A percentile compares a stretch with the other conserved stretches of the same genome.
Evolutionary conservation across 2,113 vertebrate genomes (phyloP).

Genomic region (Platichthys flesus): DNA sequence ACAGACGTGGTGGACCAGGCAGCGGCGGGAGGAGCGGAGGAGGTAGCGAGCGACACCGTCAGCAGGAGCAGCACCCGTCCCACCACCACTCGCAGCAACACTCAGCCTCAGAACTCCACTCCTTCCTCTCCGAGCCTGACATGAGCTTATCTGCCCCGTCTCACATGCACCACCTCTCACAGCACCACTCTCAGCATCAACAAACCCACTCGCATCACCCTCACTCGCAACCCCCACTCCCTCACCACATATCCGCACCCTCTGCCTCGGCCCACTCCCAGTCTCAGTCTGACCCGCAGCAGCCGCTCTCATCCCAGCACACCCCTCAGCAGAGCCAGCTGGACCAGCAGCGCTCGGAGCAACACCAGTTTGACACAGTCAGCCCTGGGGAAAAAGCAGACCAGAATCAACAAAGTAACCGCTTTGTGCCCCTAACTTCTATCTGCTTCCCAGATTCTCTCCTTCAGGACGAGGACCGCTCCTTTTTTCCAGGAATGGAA

Average conservation of each 20-base stretch:
- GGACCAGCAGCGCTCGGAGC: conserved; percentile 87
- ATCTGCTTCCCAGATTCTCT: conserved; percentile 96
- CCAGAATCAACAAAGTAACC: conserved; percentile 81
- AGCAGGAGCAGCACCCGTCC: conserved; percentile 78
- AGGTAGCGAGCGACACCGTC: conserved; percentile 71
- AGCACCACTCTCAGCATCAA: conserved; percentile 79
- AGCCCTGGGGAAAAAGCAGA: conserved; percentile 86
- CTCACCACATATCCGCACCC: conserved; percentile 78
- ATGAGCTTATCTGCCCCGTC: conserved; percentile 76
- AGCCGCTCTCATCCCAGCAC: conserved; percentile 76
- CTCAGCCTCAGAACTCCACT: conserved; percentile 81
- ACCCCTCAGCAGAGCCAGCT: conserved; percentile 84
- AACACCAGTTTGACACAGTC: conserved; percentile 85
- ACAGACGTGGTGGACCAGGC: conserved; percentile 66
- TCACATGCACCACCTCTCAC: conserved; percentile 83
- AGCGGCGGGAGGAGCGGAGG: conserved; percentile 67
- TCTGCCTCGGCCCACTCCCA: conserved; percentile 72
- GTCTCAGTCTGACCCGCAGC: conserved; percentile 74
- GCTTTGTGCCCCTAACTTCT: conserved; percentile 92
- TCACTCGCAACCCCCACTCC: conserved; percentile 72
- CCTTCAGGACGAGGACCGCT: conserved; percentile 91
- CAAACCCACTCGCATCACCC: conserved; percentile 77
- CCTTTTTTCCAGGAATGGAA: conserved; percentile 96
- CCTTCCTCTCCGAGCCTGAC: conserved; percentile 83
- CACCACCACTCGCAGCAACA: conserved; percentile 79